Conservation (phyloP, 2,888 invertebrate species). For the Drosophila melanosoma region DNA sequence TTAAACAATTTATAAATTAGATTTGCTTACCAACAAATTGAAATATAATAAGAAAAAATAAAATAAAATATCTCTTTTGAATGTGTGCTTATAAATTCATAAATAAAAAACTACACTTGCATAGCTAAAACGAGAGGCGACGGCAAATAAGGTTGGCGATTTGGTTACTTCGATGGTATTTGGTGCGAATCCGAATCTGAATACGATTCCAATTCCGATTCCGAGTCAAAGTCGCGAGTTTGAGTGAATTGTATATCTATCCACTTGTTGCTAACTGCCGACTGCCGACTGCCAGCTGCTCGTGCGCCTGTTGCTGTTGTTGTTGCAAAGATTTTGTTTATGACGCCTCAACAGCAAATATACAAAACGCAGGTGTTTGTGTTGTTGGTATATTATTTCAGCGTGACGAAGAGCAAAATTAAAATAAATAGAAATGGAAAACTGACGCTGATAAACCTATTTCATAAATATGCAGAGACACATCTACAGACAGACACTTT, state of each 20-base stretch:
- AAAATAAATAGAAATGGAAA: neutral
- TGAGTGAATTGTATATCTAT: constrained; percentile 27
- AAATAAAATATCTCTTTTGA: neutral
- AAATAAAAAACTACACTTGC: constrained; percentile 31
- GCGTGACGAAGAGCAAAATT: constrained; percentile 36
- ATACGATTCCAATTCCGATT: neutral
- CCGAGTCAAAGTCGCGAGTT: neutral
- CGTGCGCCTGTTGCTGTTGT: constrained; percentile 41
- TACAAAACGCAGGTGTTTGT: constrained; percentile 69
- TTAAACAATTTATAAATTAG: neutral
- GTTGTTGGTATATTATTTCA: constrained; percentile 23
- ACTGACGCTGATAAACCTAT: neutral
- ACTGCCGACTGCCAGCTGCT: constrained; percentile 63
- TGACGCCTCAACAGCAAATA: constrained; percentile 67
- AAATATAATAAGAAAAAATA: neutral
- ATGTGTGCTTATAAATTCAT: neutral
- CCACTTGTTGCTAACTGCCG: constrained; percentile 73
- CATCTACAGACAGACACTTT: constrained; percentile 12
- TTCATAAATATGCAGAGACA: constrained; percentile 1
- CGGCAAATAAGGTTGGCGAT: constrained; percentile 16
- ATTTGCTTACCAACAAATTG: neutral
- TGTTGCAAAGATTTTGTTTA: constrained; percentile 48
- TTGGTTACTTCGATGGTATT: constrained; percentile 21
- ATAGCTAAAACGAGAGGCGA: constrained; percentile 2
- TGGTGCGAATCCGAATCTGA: constrained; percentile 5